Conservation (phyloP, 2,797 vertebrate genomes). For the Acrossocheilus fasciatus region DNA sequence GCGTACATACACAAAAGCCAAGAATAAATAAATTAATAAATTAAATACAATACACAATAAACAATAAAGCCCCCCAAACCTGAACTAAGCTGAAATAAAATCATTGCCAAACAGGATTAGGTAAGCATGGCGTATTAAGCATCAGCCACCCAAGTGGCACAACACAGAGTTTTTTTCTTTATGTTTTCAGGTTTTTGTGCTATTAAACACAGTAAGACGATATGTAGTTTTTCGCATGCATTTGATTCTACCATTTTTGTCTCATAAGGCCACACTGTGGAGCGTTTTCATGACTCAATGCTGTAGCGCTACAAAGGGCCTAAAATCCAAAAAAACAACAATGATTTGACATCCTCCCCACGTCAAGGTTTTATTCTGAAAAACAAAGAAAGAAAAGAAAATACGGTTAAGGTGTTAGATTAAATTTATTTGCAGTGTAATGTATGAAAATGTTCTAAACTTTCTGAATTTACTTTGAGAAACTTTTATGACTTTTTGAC, state of each 20-base stretch:
- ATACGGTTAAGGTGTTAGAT: neutral
- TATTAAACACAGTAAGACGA: conserved; percentile 16
- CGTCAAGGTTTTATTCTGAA: conserved; percentile 71
- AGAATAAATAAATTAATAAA: conserved; percentile 16
- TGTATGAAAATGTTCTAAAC: neutral
- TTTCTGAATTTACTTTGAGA: neutral
- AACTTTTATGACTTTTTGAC: neutral
- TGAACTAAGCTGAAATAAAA: neutral
- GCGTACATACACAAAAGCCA: neutral
- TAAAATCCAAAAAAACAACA: conserved; percentile 44
- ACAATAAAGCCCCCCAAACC: neutral
- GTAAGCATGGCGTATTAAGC: neutral
- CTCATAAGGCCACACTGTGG: conserved; percentile 23
- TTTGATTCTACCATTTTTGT: neutral
- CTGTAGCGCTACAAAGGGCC: conserved; percentile 32
- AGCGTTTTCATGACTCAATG: conserved; percentile 11
- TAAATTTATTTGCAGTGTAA: conserved; percentile 26
- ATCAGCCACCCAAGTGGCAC: conserved; percentile 1
- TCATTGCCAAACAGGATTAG: conserved; percentile 22
- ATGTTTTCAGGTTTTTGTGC: neutral
- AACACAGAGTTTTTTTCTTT: neutral
- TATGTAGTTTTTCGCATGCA: conserved; percentile 38
- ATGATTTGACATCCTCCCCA: conserved; percentile 39
- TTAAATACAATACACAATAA: conserved; percentile 9
- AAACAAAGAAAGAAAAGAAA: conserved; percentile 52